A percentile compares a stretch with the other conserved stretches of the same genome.
These are phyloP conservation scores for Drosophila nr. perissopoda DNA, from an alignment of 2,888 invertebrate genomes.

Conservation along the genomic window DNA sequence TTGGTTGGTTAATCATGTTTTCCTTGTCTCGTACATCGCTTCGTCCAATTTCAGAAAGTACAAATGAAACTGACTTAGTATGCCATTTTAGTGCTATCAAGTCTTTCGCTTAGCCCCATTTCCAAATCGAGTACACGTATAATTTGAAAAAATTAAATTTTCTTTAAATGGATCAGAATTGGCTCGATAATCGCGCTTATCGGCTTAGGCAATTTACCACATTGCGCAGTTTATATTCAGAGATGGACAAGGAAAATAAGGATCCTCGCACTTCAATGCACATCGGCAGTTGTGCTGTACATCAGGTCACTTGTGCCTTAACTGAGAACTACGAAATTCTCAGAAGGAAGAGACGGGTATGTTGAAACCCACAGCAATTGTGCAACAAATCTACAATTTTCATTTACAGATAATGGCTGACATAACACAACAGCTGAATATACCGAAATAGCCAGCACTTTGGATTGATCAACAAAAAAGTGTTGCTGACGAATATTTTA, in stretches of 20 bases:
- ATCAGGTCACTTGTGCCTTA: neutral
- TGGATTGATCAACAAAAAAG: neutral
- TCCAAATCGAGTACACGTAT: too few species aligned
- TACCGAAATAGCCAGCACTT: neutral
- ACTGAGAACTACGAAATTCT: neutral
- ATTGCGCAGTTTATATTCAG: neutral
- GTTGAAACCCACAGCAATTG: neutral
- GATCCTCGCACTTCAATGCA: neutral
- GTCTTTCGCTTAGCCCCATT: neutral
- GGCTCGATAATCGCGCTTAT: too few species aligned
- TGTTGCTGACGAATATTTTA: neutral
- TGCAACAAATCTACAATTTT: neutral
- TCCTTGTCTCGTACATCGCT: neutral
- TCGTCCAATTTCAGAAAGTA: neutral
- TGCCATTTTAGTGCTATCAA: neutral
- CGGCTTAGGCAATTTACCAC: neutral
- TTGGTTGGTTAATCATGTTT: neutral
- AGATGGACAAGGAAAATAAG: neutral
- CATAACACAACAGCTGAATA: neutral
- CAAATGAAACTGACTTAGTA: neutral
- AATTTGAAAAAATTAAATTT: neutral
- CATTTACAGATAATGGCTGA: neutral
- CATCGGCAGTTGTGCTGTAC: neutral
- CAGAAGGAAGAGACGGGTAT: neutral
- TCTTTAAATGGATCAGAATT: neutral